Conservation (phyloP, 1,140 invertebrate genomes). For the Bombus polaris region DNA sequence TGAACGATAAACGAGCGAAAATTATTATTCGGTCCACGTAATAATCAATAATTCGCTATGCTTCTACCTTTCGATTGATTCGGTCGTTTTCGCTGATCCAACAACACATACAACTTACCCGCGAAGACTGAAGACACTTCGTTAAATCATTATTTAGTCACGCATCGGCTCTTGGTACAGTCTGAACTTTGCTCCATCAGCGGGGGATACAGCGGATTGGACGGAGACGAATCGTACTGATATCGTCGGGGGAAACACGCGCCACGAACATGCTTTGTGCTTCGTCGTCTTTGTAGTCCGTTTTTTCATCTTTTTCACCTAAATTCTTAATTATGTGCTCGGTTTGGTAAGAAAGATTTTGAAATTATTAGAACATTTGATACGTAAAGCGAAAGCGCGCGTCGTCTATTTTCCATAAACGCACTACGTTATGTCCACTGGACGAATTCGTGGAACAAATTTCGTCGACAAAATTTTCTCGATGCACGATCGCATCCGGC, state of each 20-base stretch:
- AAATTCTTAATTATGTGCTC: not conserved
- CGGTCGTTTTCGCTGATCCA: not conserved
- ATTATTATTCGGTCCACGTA: not conserved
- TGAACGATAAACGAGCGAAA: not conserved
- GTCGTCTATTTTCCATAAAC: not conserved
- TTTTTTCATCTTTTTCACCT: constrained; percentile 7
- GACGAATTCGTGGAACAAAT: not conserved
- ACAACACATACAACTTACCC: constrained; percentile 56
- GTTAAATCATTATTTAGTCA: constrained; percentile 72
- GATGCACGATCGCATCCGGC: not conserved
- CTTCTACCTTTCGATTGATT: too few relatives aligned
- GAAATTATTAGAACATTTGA: not conserved
- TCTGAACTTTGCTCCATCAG: constrained; percentile 77
- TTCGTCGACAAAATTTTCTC: not conserved
- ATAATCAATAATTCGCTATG: not conserved
- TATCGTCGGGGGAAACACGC: constrained; percentile 77
- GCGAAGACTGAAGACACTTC: constrained; percentile 76
- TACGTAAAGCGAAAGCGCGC: not conserved
- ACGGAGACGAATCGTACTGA: constrained; percentile 68
- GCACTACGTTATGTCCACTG: not conserved
- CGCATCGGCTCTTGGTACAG: constrained; percentile 70
- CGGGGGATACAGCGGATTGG: constrained; percentile 73
- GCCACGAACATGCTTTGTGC: constrained; percentile 72
- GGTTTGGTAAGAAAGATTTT: too few relatives aligned
- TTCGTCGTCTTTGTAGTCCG: constrained; percentile 25